Percentiles rank a stretch among this genome's conserved stretches.
Conservation (phyloP, 2,797 vertebrate genomes). For the Erithacus rubecula region DNA sequence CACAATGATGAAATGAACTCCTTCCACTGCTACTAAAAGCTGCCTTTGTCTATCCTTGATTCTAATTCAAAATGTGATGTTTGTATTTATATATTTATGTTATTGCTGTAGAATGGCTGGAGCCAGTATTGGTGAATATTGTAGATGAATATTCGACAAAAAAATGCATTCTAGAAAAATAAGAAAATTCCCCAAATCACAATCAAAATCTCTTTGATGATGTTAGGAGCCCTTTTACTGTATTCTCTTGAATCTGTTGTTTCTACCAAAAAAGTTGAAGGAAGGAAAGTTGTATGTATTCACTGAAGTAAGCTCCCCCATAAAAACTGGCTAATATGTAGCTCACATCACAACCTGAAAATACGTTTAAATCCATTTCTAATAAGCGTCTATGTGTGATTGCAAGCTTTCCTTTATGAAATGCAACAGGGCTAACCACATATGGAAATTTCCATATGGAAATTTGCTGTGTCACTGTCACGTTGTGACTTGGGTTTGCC, state of each 20-base stretch:
- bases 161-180: not conserved
- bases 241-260: not conserved
- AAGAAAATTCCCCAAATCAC: fast-evolving
- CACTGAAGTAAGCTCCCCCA: not conserved
- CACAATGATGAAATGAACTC: not conserved
- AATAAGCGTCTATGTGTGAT: not conserved
- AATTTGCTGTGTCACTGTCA: no score
- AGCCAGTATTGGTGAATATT: not conserved
- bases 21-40: not conserved
- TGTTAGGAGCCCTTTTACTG: not conserved
- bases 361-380: not conserved
- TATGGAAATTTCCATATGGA: not conserved
- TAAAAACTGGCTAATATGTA: not conserved
- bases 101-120: not conserved
- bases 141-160: not conserved
- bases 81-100: not conserved
- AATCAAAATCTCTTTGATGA: not conserved
- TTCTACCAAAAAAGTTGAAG: not conserved
- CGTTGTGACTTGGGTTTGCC: no score
- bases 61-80: not conserved
- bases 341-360: not conserved
- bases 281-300: not conserved
- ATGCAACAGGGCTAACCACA: not conserved
- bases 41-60: not conserved
- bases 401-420: not conserved